Base-by-base conservation (phyloP, 2,888 invertebrate species). In the Plagodis dolabraria region DNA sequence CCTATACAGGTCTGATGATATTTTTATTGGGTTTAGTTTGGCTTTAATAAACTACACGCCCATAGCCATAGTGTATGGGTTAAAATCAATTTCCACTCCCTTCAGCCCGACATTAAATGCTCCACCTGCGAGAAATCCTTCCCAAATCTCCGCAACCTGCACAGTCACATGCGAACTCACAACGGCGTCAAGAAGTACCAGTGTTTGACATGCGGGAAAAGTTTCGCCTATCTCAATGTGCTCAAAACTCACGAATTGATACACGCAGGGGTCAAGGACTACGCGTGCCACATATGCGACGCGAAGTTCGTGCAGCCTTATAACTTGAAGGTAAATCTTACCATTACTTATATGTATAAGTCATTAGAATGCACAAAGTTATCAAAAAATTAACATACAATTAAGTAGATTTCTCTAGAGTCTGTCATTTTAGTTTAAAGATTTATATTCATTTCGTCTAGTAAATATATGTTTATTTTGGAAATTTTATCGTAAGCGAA, bases 231-330 rank as follows among this genome's bases (percentile, higher is more conserved):
- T 43, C 93, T 95, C 67, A 95, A 95, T 69, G 95, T 95, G 72
- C 80, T 96, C 49, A 94, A 94, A 73, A 96, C 96, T 71, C 96
- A 96, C 72, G 95, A 96, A 75, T 89, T 94, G 65, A 96, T 95
- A 22, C 96, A 96, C 71, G 93, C 94, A 0, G 96, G 95, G 0
- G 86, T 95, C 40, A 96, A 95, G 77, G 94, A 95, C 64, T 95
- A 94, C 70, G 93, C 94, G 10, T 96, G 96, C 71, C 94, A 95
- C 71, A 88, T 95, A 47, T 96, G 96, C 73, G 95, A 95, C 80
- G 93, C 92, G 72, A 93, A 85, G 71, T 91, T 92, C 65, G 87
- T 91, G 42, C 92, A 92, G 70, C 80, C 81, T 2, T 86, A 86
- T 68, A 93, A 92, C 73, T 81, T 93, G 36, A 91, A 92, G 87